Conservation (phyloP, 2,888 invertebrate species). For the Eupithecia insigniata region DNA sequence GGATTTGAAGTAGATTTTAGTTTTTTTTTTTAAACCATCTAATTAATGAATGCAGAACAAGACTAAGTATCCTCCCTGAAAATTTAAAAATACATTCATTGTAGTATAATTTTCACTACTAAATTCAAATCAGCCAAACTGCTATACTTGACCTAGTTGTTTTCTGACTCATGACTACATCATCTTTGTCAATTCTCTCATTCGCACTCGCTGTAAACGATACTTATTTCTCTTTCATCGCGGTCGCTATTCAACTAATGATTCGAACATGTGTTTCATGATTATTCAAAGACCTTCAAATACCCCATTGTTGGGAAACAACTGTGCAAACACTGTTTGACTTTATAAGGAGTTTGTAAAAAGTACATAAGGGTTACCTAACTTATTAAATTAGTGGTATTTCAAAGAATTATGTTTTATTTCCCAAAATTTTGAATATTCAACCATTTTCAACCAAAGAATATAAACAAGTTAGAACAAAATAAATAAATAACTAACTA, state of each 20-base stretch:
- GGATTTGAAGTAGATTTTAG: too few species aligned
- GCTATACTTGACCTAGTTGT: slow-evolving; percentile 42
- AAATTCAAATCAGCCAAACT: slow-evolving; percentile 36
- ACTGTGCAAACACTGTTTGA: slow-evolving; percentile 61
- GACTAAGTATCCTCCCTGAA: not conserved
- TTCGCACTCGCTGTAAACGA: not conserved
- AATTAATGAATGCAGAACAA: too few species aligned
- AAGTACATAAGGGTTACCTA: not conserved
- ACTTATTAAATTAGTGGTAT: not conserved
- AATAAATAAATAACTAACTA: too few species aligned
- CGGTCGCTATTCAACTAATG: slow-evolving; percentile 37
- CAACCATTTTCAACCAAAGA: too few species aligned
- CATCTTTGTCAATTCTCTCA: slow-evolving; percentile 31
- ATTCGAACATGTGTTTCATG: slow-evolving; percentile 48
- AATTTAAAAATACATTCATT: not conserved
- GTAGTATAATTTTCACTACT: slow-evolving; percentile 13
- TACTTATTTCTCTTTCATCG: slow-evolving; percentile 26
- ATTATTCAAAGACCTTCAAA: slow-evolving; percentile 55
- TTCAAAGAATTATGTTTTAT: too few species aligned
- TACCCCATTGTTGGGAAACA: slow-evolving; percentile 50
- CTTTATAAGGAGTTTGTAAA: slow-evolving; percentile 31
- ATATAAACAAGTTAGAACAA: too few species aligned
- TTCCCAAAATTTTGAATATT: too few species aligned
- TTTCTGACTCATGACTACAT: slow-evolving; percentile 37
- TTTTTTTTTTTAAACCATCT: too few species aligned